phyloP scores from a whole-genome alignment of 2,888 invertebrate species.

The Macrophya annulata region DNA sequence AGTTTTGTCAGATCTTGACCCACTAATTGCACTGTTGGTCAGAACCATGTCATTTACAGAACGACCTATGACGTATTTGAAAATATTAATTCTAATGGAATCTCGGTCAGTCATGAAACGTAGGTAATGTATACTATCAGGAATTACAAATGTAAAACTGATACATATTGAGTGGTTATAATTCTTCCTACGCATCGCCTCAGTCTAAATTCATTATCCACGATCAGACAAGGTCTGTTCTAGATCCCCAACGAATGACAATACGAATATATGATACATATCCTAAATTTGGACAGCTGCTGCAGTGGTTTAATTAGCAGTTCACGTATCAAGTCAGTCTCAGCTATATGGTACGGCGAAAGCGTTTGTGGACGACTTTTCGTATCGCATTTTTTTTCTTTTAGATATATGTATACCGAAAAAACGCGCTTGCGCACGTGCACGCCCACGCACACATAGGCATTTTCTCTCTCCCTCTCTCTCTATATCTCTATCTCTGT shows the following conservation, averaged over 20 bases:
- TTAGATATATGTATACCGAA: not conserved
- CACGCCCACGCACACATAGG: not conserved
- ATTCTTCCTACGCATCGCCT: not conserved
- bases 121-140: not conserved
- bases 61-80: not conserved
- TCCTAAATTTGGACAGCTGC: not conserved
- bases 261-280: conserved; percentile 5
- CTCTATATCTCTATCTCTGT: not conserved
- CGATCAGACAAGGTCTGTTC: not conserved
- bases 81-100: too few relatives aligned
- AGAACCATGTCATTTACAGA: not conserved
- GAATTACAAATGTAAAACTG: not conserved
- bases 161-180: too few relatives aligned
- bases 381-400: not conserved
- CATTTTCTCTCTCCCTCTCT: not conserved
- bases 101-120: not conserved
- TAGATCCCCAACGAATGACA: not conserved
- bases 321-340: not conserved
- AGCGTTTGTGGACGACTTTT: conserved; percentile 25
- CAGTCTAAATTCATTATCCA: not conserved
- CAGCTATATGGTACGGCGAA: conserved; percentile 12
- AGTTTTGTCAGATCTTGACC: not conserved
- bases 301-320: not conserved
- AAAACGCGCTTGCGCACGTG: conserved; percentile 27
- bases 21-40: too few relatives aligned